Conservation (phyloP, 1,140 invertebrate genomes). For the Meteorus sp. region DNA sequence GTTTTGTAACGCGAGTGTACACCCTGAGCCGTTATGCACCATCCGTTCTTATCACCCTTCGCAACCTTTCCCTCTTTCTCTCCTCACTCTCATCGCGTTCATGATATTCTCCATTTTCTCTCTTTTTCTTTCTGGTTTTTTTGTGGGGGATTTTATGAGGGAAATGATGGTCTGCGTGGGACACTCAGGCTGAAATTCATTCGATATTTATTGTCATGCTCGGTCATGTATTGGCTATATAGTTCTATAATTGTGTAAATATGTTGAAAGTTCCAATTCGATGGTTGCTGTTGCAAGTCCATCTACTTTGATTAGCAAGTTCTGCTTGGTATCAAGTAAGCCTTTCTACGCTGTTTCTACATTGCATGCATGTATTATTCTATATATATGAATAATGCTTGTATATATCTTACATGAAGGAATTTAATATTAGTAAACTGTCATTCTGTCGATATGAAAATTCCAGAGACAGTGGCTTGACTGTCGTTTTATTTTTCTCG, state of each 20-base stretch:
- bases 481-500: constrained; percentile 21
- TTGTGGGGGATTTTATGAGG: constrained; percentile 25
- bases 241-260: constrained; percentile 36
- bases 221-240: constrained; percentile 40
- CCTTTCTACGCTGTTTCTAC: no score
- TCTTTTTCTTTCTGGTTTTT: constrained; percentile 29
- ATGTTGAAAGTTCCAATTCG: constrained; percentile 4
- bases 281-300: constrained; percentile 2
- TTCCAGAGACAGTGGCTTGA: constrained; percentile 51
- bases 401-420: constrained; percentile 42
- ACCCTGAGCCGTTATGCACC: constrained; percentile 2
- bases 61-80: constrained; percentile 4
- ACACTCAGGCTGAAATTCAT: constrained; percentile 56
- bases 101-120: constrained; percentile 20
- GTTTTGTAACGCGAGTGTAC: constrained; percentile 43
- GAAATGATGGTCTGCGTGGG: constrained; percentile 40
- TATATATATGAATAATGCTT: no score
- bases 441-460: constrained; percentile 59
- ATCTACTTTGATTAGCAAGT: no score
- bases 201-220: constrained; percentile 57
- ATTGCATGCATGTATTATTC: no score
- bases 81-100: constrained; percentile 10
- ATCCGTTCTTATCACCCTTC: neutral
- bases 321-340: no score
- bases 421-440: constrained; percentile 61